Evolutionary conservation across 2,888 invertebrate species (phyloP).

Genomic region (Tanypteryx hageni): DNA sequence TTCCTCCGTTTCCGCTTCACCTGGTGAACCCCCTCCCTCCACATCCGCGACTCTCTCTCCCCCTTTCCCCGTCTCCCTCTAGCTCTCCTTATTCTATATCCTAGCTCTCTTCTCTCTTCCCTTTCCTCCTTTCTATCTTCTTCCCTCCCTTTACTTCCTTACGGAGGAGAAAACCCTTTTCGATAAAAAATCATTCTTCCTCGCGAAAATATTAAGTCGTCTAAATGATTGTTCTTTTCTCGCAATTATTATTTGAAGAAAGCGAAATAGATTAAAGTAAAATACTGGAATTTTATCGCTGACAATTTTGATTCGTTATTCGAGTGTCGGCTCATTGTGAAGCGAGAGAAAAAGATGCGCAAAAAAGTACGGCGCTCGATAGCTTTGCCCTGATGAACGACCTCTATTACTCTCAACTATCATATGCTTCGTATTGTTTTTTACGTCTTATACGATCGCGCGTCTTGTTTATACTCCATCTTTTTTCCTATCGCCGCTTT

Average conservation of each 20-base stretch:
- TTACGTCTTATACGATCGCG: not conserved
- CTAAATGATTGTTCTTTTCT: too few relatives aligned
- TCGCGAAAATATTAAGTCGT: too few relatives aligned
- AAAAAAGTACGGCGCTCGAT: not conserved
- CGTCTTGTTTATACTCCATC: not conserved
- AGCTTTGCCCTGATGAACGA: not conserved
- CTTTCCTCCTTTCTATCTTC: not conserved
- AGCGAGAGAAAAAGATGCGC: not conserved
- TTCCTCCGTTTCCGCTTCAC: constrained; percentile 58
- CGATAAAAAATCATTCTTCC: too few relatives aligned
- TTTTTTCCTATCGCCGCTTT: not conserved
- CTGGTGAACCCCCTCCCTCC: constrained; percentile 53
- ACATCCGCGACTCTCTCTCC: constrained; percentile 43
- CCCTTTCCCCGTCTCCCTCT: not conserved
- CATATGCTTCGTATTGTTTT: not conserved
- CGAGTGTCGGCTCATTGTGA: not conserved
- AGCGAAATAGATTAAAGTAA: too few relatives aligned
- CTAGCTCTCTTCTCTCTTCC: not conserved
- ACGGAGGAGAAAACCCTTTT: not conserved
- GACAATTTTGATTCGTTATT: not conserved
- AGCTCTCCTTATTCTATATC: not conserved
- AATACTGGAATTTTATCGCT: not conserved
- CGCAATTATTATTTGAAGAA: too few relatives aligned
- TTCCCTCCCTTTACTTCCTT: not conserved
- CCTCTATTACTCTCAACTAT: not conserved